Evolutionary conservation across 2,797 vertebrate species (phyloP).

Genomic region (Neopelma chrysocephalum): DNA sequence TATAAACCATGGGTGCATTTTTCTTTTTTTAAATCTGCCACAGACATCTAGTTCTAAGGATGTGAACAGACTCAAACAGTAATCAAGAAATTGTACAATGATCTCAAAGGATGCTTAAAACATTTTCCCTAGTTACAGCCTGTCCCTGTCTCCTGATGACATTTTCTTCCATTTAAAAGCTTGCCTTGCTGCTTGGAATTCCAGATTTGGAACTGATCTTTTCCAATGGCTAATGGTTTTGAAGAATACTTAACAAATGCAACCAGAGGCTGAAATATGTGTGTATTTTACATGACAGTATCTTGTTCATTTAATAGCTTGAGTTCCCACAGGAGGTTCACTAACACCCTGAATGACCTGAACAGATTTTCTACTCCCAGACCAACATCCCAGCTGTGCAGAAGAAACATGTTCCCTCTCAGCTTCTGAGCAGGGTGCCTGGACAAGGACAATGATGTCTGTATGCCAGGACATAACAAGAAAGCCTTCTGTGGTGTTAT

Average conservation of each 20-base stretch:
- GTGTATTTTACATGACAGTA: not conserved
- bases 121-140: not conserved
- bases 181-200: not conserved
- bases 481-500: slow-evolving; percentile 22
- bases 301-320: not conserved
- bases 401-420: not conserved
- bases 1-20: not conserved
- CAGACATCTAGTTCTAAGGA: not conserved
- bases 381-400: not conserved
- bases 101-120: not conserved
- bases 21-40: not conserved
- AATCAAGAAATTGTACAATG: not conserved
- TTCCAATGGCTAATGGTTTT: not conserved
- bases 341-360: not conserved
- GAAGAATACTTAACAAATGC: not conserved
- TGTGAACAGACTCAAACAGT: not conserved
- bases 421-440: not conserved
- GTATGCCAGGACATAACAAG: not conserved
- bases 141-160: not conserved
- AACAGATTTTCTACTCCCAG: not conserved
- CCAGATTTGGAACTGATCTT: not conserved
- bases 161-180: not conserved
- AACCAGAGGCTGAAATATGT: not conserved
- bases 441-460: not conserved
- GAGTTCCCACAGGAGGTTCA: not conserved